A percentile compares a stretch with the other conserved stretches of the same genome.
Evolutionary conservation across 2,888 invertebrate species (phyloP).

Genomic region (Cheilosia vernalis): DNA sequence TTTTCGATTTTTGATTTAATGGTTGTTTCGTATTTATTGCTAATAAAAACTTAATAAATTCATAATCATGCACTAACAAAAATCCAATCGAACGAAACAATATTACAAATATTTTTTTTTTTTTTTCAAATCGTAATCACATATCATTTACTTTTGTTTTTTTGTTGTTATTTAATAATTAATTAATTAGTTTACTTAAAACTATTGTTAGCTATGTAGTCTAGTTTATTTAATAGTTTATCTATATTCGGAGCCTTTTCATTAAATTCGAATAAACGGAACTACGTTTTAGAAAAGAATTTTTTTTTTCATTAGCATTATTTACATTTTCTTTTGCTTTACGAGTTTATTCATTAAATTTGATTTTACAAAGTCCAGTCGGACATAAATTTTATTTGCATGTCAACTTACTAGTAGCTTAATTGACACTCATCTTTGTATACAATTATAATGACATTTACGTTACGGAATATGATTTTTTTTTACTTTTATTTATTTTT

Average conservation of each 20-base stretch:
- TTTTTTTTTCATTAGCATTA: conserved; percentile 1
- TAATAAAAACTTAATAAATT: conserved; percentile 40
- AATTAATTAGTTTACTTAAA: conserved; percentile 69
- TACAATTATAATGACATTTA: conserved; percentile 48
- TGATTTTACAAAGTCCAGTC: conserved; percentile 61
- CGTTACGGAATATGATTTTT: conserved; percentile 41
- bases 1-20: conserved; percentile 53
- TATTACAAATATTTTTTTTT: conserved; percentile 47
- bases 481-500: too few species aligned
- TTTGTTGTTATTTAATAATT: conserved; percentile 61
- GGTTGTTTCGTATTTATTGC: conserved; percentile 13
- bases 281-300: conserved; percentile 40
- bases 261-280: conserved; percentile 68
- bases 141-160: conserved; percentile 63
- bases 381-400: conserved; percentile 31
- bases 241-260: conserved; percentile 65
- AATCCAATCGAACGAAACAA: conserved; percentile 31
- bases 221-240: conserved; percentile 61
- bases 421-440: conserved; percentile 67
- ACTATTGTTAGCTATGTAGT: conserved; percentile 65
- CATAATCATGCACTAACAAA: conserved; percentile 25
- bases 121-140: conserved; percentile 61
- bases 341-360: conserved; percentile 21
- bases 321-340: conserved; percentile 29
- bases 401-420: conserved; percentile 54